A percentile compares a stretch with the other conserved stretches of the same genome.
These are phyloP conservation scores for Saccopteryx leptura DNA, from an alignment of 2,113 vertebrate species.

Conservation along the genomic window DNA sequence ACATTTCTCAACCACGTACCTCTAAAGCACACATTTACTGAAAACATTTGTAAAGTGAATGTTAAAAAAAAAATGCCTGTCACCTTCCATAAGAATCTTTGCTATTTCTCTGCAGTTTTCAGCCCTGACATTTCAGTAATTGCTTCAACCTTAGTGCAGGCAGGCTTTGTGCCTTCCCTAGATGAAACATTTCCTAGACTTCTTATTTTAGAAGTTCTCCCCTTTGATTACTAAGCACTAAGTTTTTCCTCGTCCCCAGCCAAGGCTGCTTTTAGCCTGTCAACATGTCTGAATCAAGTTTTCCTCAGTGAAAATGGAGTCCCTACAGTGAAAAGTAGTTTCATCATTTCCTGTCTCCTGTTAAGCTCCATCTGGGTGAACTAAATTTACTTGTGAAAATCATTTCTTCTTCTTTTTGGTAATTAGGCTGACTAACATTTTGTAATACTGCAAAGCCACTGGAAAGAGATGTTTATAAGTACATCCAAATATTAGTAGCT, in stretches of 20 bases:
- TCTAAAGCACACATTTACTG: constrained; percentile 60
- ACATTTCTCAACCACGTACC: constrained; percentile 44
- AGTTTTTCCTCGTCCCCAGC: constrained; percentile 22
- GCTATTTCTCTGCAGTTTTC: constrained; percentile 20
- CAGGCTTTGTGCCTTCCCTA: constrained; percentile 41
- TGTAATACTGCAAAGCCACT: not conserved
- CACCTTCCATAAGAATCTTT: constrained; percentile 49
- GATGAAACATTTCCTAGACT: constrained; percentile 66
- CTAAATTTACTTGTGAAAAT: constrained; percentile 1
- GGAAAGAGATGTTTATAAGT: not conserved
- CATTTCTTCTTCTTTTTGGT: not conserved
- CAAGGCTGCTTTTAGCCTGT: constrained; percentile 58
- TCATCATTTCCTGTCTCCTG: constrained; percentile 37
- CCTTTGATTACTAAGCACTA: constrained; percentile 70
- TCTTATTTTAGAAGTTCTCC: constrained; percentile 60
- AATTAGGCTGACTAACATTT: not conserved
- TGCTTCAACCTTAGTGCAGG: constrained; percentile 70
- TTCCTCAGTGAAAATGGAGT: constrained; percentile 56
- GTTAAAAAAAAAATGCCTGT: constrained; percentile 31
- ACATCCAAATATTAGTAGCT: not conserved
- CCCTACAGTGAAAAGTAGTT: not conserved
- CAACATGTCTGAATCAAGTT: constrained; percentile 31
- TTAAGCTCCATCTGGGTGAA: constrained; percentile 6
- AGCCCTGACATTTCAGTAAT: constrained; percentile 77
- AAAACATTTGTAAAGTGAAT: constrained; percentile 71